Evolutionary conservation across 2,113 vertebrate species (phyloP), one percentile per base, ranked within the genome.

Genomic region (Aspiorhynchus laticeps): DNA sequence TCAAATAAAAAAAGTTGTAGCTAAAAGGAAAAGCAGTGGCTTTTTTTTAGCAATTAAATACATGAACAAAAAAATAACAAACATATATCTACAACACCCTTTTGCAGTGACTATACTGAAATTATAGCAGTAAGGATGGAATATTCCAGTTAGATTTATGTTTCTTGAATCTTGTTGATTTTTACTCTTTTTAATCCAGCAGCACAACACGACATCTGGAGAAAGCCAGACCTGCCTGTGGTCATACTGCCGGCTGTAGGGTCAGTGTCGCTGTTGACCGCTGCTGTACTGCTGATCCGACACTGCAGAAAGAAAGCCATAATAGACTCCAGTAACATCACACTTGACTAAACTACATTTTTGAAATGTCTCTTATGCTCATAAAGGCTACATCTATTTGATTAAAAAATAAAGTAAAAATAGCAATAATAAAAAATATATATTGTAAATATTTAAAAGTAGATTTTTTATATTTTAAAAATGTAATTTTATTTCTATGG

Each of bases 251-350:
- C 86, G 17, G 36, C 53, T n/a, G 61, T 21, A 24, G 74, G 80
- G n/a, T 87, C 74, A 1, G 15, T 83, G 24, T 73, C 74, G 2
- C 26, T 89, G 9, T 15, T 88, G 86, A 86, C 83, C 8, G 74
- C 41, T 10, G 63, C 26, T 9, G 51, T 9, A 11, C 26, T 86
- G 26, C 51, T 87, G 5, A 15, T 86, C 15, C 79, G 41, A 33
- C 17, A 46, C 63, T 63, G 53, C 24, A 75, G 84, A 59, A 85
- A 28, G 41, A 46, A 81, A 65, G 24, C 31, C 46, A 75, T 6
- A 19, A 46, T 24, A 28, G 10, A 2, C 36, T 71, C 77, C 12
- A 1, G 14, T 14, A 19, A 83, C 48, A n/a, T 73, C 7, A 0
- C 12, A 11, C 2, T 80, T 7, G 38, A 26, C 28, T 79, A 74